phyloP scores from a whole-genome alignment of 2,797 vertebrate genomes.

The Orestias chungarensis region DNA sequence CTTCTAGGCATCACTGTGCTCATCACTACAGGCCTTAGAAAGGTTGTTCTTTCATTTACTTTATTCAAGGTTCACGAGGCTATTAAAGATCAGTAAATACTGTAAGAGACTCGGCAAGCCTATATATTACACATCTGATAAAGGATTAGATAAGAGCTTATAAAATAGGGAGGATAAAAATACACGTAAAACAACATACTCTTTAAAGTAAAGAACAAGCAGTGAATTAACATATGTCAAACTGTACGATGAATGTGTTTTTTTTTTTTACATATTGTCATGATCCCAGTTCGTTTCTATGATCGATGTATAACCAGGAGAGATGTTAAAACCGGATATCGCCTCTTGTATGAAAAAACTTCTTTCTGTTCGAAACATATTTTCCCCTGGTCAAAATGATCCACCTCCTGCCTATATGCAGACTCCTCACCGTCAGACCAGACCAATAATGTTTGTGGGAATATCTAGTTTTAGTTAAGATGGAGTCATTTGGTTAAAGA shows the following conservation, averaged over 20 bases:
- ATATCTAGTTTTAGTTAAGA: background rate
- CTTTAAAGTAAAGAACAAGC: background rate
- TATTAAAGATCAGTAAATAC: background rate
- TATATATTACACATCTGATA: background rate
- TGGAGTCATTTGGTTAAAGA: background rate
- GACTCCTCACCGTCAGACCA: background rate
- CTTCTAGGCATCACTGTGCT: conserved; percentile 3
- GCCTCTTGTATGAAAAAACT: background rate
- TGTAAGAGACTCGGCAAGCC: background rate
- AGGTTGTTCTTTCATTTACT: background rate
- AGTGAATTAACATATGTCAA: background rate
- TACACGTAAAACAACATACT: background rate
- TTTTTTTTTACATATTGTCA: background rate
- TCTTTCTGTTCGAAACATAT: background rate
- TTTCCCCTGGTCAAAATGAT: background rate
- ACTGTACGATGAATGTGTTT: background rate
- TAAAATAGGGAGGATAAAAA: background rate
- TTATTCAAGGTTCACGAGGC: background rate
- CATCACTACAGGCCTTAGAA: conserved; percentile 4
- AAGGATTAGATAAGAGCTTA: background rate
- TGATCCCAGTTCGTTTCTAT: background rate
- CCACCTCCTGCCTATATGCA: background rate
- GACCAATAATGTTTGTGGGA: background rate
- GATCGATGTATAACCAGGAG: background rate
- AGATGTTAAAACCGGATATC: background rate